Base-by-base conservation (phyloP, 2,113 vertebrate species). In the Harpagus bidentatus region DNA sequence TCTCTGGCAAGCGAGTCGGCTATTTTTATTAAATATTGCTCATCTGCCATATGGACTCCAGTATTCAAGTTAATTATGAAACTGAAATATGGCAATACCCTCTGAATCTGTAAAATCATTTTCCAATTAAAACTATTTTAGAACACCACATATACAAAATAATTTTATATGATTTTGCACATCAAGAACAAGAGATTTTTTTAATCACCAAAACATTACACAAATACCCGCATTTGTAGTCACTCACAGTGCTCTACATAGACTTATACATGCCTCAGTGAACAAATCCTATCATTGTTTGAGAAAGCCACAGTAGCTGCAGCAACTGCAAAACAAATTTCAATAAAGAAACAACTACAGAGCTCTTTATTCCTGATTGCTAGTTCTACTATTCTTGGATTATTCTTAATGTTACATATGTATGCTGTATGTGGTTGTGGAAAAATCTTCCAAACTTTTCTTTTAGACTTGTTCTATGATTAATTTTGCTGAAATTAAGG, bases 1-100 rank as follows among this genome's bases (percentile, higher is more conserved):
- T 94, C 88, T 80, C 73, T 96, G 92, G 94, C 92, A 97, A 91
- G 82, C 19, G 4, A 77, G 65, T 70, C 4, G 53, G 88, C 82
- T 98, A 96, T 98, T 98, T 98, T 98, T 97, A 97, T 97, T 98
- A 98, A 97, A 97, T 93, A 77, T 87, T 96, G 73, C 78, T 97
- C 78, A 84, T 96, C 87, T 97, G 61, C 97, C 97, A 97, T 97
- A 97, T 96, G 96, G 95, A 96, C 86, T 96, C 59, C 50, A 47
- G 11, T 91, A 90, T 95, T 94, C 86, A 93, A 96, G 91, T 90
- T 96, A 97, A 98, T 98, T 97, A 93, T 92, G 78, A 97, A 96
- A 91, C 15, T 93, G 63, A 97, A 82, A 97, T 96, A 77, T 88
- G 73, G 58, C 89, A 94, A 97, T 88, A 90, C 29, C 34, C n/a